phyloP scores from a whole-genome alignment of 1,140 invertebrate genomes.

The Pygmarrhopalites habei region DNA sequence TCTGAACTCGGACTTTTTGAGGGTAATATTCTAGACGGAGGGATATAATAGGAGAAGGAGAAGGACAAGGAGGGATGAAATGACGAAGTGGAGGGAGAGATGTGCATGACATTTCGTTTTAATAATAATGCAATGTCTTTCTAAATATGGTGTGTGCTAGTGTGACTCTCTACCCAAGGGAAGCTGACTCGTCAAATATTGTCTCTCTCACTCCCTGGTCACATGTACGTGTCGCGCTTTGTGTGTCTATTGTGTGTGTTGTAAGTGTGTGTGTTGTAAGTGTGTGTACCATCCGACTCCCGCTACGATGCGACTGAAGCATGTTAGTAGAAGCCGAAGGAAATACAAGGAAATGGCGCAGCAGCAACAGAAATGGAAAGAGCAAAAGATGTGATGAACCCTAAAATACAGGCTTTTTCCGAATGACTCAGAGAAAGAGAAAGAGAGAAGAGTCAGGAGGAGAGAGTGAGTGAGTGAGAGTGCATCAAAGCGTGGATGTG shows the following conservation, averaged over 20 bases:
- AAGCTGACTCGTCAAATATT: slow-evolving; percentile 1
- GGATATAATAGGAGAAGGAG: no score
- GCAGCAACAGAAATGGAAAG: background rate
- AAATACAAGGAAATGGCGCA: background rate
- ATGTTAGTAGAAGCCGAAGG: background rate
- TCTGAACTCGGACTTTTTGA: no score
- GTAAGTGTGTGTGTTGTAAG: background rate
- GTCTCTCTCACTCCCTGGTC: background rate
- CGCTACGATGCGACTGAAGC: background rate
- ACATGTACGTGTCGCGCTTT: background rate
- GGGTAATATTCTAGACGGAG: no score
- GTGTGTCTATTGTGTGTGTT: background rate
- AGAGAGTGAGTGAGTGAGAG: no score
- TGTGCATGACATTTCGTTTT: no score
- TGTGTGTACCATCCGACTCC: no score
- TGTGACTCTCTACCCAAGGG: background rate
- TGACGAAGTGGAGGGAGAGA: no score
- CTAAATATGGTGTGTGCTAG: slow-evolving; percentile 1
- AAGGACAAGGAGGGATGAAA: no score
- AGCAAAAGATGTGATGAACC: background rate
- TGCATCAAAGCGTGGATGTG: no score
- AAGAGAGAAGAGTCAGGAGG: no score
- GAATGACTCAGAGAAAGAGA: background rate
- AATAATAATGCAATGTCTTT: background rate
- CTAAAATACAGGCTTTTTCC: background rate